These are phyloP conservation scores for Oncorhynchus masou DNA, from an alignment of 2,113 vertebrate genomes.

Conservation along the genomic window DNA sequence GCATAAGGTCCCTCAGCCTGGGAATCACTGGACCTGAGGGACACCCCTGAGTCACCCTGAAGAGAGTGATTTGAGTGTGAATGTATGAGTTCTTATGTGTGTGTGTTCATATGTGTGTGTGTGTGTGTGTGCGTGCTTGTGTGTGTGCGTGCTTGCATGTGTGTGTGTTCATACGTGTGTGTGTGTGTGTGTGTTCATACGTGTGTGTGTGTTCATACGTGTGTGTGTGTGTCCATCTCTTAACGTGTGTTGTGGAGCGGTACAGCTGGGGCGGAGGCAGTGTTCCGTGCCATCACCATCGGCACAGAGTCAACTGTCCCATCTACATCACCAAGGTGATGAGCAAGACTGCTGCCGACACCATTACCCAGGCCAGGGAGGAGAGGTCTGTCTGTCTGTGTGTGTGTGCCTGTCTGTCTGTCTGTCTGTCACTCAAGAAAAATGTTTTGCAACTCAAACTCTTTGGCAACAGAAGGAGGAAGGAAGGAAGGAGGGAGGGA, in stretches of 20 bases:
- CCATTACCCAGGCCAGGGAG: constrained; percentile 87
- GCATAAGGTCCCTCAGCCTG: constrained; percentile 88
- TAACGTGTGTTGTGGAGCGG: not conserved
- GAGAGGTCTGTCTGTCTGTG: constrained; percentile 75
- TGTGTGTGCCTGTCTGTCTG: not conserved
- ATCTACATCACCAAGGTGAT: constrained; percentile 98
- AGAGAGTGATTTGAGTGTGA: constrained; percentile 75
- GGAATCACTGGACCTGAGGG: constrained; percentile 94
- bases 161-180: no score
- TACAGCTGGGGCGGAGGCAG: constrained; percentile 91
- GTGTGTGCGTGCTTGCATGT: no score
- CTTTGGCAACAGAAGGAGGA: no score
- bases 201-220: no score
- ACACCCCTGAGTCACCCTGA: constrained; percentile 91
- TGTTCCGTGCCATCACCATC: constrained; percentile 93
- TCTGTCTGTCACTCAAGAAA: not conserved
- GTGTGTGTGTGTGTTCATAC: no score
- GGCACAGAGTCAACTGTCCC: constrained; percentile 90
- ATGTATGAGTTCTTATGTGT: not conserved
- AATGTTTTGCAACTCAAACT: no score
- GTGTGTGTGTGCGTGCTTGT: no score
- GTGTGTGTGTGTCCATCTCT: not conserved
- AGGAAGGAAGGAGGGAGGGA: no score
- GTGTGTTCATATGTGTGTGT: no score
- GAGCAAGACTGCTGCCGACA: constrained; percentile 94